Percentiles rank a stretch among this genome's conserved stretches.
These are phyloP conservation scores for Tetragonula carbonaria DNA, from an alignment of 2,888 invertebrate species.

Conservation along the genomic window DNA sequence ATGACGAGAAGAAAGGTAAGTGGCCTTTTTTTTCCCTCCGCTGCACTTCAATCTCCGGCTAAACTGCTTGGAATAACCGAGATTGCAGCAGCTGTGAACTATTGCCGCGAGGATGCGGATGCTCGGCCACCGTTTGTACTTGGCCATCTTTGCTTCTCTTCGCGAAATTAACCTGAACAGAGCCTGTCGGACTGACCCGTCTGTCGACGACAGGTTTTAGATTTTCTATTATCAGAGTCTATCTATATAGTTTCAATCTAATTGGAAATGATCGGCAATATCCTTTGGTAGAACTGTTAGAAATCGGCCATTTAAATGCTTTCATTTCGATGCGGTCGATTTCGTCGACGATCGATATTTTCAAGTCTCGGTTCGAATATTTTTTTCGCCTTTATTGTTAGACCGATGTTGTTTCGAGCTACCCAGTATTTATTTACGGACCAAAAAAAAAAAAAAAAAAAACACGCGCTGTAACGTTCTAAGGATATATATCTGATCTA, in stretches of 20 bases:
- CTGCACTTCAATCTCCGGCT: not conserved
- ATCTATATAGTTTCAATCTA: too few relatives aligned
- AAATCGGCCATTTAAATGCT: too few relatives aligned
- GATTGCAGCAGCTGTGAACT: conserved; percentile 5
- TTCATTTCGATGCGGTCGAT: too few relatives aligned
- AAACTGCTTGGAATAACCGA: not conserved
- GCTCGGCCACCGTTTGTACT: not conserved
- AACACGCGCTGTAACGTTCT: not conserved
- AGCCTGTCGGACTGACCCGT: too few relatives aligned
- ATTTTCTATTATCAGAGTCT: too few relatives aligned
- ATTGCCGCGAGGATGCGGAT: not conserved
- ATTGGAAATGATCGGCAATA: too few relatives aligned
- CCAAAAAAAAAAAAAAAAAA: not conserved
- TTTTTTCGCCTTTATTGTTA: not conserved
- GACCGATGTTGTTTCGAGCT: not conserved
- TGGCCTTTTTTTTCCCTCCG: conserved; percentile 7
- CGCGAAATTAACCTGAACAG: not conserved
- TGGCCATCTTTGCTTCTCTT: not conserved
- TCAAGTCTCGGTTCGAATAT: too few relatives aligned
- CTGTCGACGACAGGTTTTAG: too few relatives aligned
- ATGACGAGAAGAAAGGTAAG: conserved; percentile 83
- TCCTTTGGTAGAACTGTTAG: too few relatives aligned
- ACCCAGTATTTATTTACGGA: too few relatives aligned
- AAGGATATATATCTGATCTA: conserved; percentile 3
- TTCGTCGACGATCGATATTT: too few relatives aligned